These are phyloP conservation scores for Drosophila seclusa DNA, from an alignment of 2,888 invertebrate species.

Conservation along the genomic window DNA sequence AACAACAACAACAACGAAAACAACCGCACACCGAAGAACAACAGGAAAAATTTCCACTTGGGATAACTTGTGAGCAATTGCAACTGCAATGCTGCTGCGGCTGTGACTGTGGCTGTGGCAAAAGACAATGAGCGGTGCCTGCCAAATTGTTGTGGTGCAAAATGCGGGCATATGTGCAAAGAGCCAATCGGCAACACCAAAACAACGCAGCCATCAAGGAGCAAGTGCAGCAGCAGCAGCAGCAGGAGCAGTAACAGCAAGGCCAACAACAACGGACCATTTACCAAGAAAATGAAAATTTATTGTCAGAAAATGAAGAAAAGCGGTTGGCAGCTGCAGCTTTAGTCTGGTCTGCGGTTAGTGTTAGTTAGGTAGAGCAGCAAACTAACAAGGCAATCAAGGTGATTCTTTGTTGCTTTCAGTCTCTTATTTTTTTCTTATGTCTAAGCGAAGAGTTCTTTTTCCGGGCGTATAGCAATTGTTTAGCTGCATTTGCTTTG, in stretches of 20 bases:
- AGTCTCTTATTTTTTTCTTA: constrained; percentile 38
- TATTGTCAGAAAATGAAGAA: constrained; percentile 82
- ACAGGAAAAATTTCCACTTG: constrained; percentile 81
- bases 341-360: constrained; percentile 37
- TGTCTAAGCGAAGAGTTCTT: constrained; percentile 42
- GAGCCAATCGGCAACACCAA: constrained; percentile 82
- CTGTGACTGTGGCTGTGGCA: constrained; percentile 38
- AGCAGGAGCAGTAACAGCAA: constrained; percentile 16
- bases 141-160: constrained; percentile 78
- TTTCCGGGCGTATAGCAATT: constrained; percentile 25
- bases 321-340: constrained; percentile 53
- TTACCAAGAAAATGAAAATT: constrained; percentile 82
- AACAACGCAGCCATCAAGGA: constrained; percentile 56
- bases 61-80: constrained; percentile 83
- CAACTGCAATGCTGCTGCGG: constrained; percentile 62
- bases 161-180: constrained; percentile 80
- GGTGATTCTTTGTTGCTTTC: constrained; percentile 65
- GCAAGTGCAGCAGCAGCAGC: constrained; percentile 53
- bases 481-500: constrained; percentile 59
- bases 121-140: constrained; percentile 75
- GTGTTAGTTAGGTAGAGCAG: constrained; percentile 53
- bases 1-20: constrained; percentile 26
- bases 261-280: constrained; percentile 59
- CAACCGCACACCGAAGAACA: constrained; percentile 47
- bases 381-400: constrained; percentile 69